Evolutionary conservation across 2,888 invertebrate genomes (phyloP).

Genomic region (Sarcophaga subvicina): DNA sequence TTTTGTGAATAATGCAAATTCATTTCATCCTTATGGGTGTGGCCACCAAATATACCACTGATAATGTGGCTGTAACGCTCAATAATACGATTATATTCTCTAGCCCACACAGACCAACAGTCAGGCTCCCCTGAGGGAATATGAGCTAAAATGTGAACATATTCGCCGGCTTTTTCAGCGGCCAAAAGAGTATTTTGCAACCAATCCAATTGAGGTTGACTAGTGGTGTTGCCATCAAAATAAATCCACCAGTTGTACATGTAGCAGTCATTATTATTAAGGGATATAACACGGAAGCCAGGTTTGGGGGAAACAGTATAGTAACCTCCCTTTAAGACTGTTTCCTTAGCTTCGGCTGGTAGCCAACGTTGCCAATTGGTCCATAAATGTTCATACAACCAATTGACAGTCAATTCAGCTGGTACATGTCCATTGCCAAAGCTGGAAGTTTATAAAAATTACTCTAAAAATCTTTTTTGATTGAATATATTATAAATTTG

Average conservation of each 20-base stretch:
- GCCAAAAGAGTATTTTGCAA: constrained; percentile 87
- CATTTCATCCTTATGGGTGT: constrained; percentile 90
- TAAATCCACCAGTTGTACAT: constrained; percentile 85
- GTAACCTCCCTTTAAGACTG: constrained; percentile 88
- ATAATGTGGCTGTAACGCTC: constrained; percentile 89
- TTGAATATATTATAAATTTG: constrained; percentile 52
- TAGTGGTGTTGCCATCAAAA: constrained; percentile 87
- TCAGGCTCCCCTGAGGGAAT: constrained; percentile 89
- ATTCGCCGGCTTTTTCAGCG: constrained; percentile 89
- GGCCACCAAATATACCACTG: constrained; percentile 91
- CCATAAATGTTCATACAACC: constrained; percentile 89
- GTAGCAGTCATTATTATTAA: constrained; percentile 91
- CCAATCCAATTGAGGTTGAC: constrained; percentile 89
- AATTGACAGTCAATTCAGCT: constrained; percentile 83
- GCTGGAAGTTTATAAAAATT: constrained; percentile 78
- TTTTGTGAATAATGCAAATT: constrained; percentile 85
- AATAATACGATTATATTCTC: constrained; percentile 87
- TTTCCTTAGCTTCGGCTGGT: constrained; percentile 84
- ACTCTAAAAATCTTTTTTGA: no score
- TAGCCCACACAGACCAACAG: constrained; percentile 88
- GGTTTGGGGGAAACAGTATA: constrained; percentile 87
- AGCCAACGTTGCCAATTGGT: constrained; percentile 88
- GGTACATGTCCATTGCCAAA: constrained; percentile 84
- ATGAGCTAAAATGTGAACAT: constrained; percentile 92
- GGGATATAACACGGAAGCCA: constrained; percentile 88